Conservation (phyloP, 1,140 invertebrate genomes). For the Dendrolimus kikuchii region DNA sequence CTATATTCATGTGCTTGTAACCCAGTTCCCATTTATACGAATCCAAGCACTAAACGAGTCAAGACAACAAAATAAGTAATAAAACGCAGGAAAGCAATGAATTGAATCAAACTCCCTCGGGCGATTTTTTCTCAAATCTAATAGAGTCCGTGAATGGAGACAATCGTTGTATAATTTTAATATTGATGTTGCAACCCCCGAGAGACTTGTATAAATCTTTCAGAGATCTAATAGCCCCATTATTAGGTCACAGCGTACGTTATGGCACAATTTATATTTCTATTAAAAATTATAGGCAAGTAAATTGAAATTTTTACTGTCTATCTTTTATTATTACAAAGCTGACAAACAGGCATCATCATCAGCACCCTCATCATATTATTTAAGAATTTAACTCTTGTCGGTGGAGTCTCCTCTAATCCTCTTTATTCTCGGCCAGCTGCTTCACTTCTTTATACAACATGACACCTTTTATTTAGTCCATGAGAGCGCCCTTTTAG, state of each 20-base stretch:
- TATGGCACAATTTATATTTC: too few species aligned
- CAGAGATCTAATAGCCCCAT: conserved; percentile 15
- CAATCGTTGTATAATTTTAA: conserved; percentile 52
- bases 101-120: conserved; percentile 51
- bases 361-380: too few species aligned
- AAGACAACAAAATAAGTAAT: conserved; percentile 16
- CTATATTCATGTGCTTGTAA: too few species aligned
- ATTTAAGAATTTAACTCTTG: too few species aligned
- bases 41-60: conserved; percentile 8
- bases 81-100: conserved; percentile 38
- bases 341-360: too few species aligned
- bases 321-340: too few species aligned
- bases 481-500: too few species aligned
- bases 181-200: conserved; percentile 44
- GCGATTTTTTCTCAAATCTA: conserved; percentile 44
- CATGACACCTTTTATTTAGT: too few species aligned
- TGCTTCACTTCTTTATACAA: too few species aligned
- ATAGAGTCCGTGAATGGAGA: conserved; percentile 30
- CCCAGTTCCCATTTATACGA: too few species aligned
- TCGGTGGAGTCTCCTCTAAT: too few species aligned
- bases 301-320: not conserved
- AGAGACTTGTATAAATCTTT: conserved; percentile 29
- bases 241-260: conserved; percentile 14
- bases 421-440: too few species aligned
- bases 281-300: not conserved